phyloP scores from a whole-genome alignment of 2,888 invertebrate species.

The Spialia ferax region DNA sequence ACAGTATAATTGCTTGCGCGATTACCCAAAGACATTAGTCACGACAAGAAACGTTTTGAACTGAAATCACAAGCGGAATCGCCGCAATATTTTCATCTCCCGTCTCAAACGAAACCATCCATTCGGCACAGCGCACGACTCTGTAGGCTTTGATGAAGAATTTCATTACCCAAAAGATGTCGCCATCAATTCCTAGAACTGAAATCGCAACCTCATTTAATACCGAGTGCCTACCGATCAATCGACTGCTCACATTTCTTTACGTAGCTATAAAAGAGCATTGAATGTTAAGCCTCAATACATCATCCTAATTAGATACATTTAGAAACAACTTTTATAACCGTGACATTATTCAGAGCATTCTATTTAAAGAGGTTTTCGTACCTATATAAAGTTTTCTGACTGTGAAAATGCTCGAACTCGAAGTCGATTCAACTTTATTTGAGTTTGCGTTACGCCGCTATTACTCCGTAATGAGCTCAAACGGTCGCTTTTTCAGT shows the following conservation, averaged over 20 bases:
- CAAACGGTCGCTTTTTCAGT: slow-evolving; percentile 16
- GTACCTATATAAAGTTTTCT: slow-evolving; percentile 26
- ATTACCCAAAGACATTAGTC: slow-evolving; percentile 15
- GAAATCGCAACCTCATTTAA: slow-evolving; percentile 21
- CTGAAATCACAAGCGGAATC: background rate
- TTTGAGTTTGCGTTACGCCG: slow-evolving; percentile 21
- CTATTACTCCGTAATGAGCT: slow-evolving; percentile 13
- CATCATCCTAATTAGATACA: slow-evolving; percentile 19
- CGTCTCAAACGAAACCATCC: slow-evolving; percentile 9
- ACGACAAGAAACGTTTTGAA: background rate
- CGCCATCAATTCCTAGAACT: slow-evolving; percentile 23
- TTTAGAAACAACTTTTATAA: slow-evolving; percentile 29
- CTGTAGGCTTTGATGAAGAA: slow-evolving; percentile 9
- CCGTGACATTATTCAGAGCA: slow-evolving; percentile 28
- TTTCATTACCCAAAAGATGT: slow-evolving; percentile 25
- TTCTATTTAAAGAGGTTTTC: slow-evolving; percentile 24
- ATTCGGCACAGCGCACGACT: slow-evolving; percentile 7
- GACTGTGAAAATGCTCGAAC: slow-evolving; percentile 11
- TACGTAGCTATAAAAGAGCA: slow-evolving; percentile 7
- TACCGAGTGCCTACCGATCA: background rate
- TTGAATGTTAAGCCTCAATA: slow-evolving; percentile 15
- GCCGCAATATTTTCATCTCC: slow-evolving; percentile 16
- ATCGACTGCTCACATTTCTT: slow-evolving; percentile 12
- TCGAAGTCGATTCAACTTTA: slow-evolving; percentile 13
- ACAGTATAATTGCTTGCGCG: slow-evolving; percentile 14